Conservation (phyloP, 2,888 invertebrate species). For the Fragum whitleyi region DNA sequence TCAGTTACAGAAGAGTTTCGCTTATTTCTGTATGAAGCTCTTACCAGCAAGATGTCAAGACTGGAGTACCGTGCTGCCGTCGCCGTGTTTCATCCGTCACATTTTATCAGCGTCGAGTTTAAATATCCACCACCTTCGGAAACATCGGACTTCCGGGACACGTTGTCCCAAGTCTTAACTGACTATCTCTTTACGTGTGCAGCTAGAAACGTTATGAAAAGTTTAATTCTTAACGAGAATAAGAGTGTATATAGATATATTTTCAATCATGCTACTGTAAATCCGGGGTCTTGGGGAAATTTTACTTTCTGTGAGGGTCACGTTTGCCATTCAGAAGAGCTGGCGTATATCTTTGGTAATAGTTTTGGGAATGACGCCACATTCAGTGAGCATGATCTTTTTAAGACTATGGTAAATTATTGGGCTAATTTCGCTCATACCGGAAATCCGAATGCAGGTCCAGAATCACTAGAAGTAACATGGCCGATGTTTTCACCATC, state of each 20-base stretch:
- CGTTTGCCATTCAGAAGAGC: slow-evolving; percentile 79
- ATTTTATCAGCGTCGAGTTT: slow-evolving; percentile 60
- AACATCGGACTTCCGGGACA: slow-evolving; percentile 62
- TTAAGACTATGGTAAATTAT: slow-evolving; percentile 67
- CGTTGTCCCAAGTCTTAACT: slow-evolving; percentile 63
- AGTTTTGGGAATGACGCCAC: slow-evolving; percentile 40
- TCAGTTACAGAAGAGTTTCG: slow-evolving; percentile 74
- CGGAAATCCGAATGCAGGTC: slow-evolving; percentile 74
- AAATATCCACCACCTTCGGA: slow-evolving; percentile 65
- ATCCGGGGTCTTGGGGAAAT: slow-evolving; percentile 70
- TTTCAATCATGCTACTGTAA: slow-evolving; percentile 73
- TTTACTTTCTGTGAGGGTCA: slow-evolving; percentile 74
- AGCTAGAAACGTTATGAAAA: slow-evolving; percentile 58
- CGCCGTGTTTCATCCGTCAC: slow-evolving; percentile 34
- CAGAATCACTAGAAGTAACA: slow-evolving; percentile 11
- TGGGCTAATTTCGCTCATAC: slow-evolving; percentile 82
- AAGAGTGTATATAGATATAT: slow-evolving; percentile 67
- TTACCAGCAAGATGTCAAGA: slow-evolving; percentile 39
- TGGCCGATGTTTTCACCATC: slow-evolving; percentile 69
- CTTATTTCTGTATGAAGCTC: slow-evolving; percentile 73
- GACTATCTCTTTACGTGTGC: slow-evolving; percentile 77
- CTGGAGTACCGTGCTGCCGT: slow-evolving; percentile 45
- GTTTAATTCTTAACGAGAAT: slow-evolving; percentile 22
- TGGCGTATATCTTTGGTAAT: slow-evolving; percentile 74
- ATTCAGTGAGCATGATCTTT: slow-evolving; percentile 67